Evolutionary conservation across 2,113 vertebrate species (phyloP), one percentile per base, ranked within the genome.

Genomic region (Charina bottae): DNA sequence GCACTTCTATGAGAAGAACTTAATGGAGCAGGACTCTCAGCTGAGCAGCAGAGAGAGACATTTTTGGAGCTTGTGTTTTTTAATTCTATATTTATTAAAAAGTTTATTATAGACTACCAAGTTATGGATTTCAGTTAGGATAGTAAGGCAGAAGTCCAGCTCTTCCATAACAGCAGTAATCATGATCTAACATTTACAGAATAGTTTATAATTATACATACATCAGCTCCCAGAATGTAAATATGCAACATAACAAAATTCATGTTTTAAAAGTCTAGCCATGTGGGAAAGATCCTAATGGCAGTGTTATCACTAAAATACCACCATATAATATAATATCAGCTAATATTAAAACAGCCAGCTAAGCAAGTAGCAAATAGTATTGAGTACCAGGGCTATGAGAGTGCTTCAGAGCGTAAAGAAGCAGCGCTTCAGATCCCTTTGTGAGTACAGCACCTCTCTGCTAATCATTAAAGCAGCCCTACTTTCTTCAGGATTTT

Each of bases 241-340:
- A 60, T 84, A 90, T 87, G n/a, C 55, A 60, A 62, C 19, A 90
- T 90, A 53, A 85, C 21, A 33, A 85, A 85, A 37, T 21, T 3
- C 55, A 62, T 49, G 72, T 23, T 62, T 2, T 85, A 59, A 60
- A 83, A 55, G 37, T 58, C 33, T 78, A 21, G 49, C 54, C 21
- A 17, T 46, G 54, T 26, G 10, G 59, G 21, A 72, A 17, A 87
- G 62, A 28, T 11, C 58, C 21, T 87, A 54, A 87, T 4, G 13
- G 62, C 13, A 94, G 92, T 1, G n/a, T 0, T 85, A 91, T 89
- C 7, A 68, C 24, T 46, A 89, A 92, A 89, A 87, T 87, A 62
- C 53, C 53, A 87, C 53, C 13, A 78, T 28, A 42, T 87, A 28
- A 37, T 46, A 26, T 26, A 90, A 68, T 68, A 78, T 78, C 15